Evolutionary conservation across 2,797 vertebrate genomes (phyloP).

Genomic region (Vireo griseus): DNA sequence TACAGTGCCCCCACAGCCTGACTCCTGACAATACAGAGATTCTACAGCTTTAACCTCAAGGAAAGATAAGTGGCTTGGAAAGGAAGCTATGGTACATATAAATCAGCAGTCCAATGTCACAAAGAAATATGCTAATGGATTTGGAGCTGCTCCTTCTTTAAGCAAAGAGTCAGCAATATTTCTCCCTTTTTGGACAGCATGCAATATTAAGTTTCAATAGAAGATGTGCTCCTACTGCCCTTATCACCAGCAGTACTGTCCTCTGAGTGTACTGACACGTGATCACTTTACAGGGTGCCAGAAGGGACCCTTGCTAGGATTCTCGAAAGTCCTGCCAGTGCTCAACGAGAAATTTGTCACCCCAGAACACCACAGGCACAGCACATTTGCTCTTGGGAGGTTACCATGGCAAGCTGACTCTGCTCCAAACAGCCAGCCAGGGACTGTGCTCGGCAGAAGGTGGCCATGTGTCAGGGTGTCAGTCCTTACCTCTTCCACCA

Average conservation of each 20-base stretch:
- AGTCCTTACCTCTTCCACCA: constrained; percentile 90
- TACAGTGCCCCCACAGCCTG: not conserved
- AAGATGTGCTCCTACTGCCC: not conserved
- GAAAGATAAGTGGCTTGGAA: not conserved
- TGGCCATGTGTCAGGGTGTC: not conserved
- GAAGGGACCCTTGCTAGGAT: not conserved
- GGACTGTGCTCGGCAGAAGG: not conserved
- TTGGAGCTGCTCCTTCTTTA: not conserved
- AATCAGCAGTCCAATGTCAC: not conserved
- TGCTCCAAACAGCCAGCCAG: not conserved
- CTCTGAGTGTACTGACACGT: not conserved
- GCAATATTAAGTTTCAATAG: not conserved
- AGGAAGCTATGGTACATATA: not conserved
- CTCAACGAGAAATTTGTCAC: not conserved
- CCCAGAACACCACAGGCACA: not conserved
- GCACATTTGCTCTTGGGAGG: not conserved
- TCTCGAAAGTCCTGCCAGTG: not conserved
- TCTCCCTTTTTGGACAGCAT: not conserved
- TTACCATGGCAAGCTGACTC: not conserved
- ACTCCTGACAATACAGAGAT: not conserved
- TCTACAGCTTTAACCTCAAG: not conserved
- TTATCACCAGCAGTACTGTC: not conserved
- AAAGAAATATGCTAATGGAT: not conserved
- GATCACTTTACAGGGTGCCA: not conserved
- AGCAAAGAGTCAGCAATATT: not conserved